Conservation (phyloP, 2,797 vertebrate genomes). For the Enteromius paludinosus region DNA sequence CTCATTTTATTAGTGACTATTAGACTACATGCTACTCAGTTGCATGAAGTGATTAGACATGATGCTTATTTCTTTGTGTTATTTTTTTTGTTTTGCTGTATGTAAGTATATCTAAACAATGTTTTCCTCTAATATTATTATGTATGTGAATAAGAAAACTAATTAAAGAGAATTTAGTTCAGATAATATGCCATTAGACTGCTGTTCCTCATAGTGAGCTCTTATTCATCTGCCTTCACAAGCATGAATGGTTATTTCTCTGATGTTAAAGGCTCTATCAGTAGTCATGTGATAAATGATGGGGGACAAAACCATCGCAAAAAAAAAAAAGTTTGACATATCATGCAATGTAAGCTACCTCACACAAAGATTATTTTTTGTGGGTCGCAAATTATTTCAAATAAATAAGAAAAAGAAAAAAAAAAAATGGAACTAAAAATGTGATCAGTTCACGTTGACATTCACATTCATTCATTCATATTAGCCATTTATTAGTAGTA, state of each 20-base stretch:
- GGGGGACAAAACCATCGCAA: not conserved
- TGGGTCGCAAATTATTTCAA: not conserved
- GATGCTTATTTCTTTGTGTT: not conserved
- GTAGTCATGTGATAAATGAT: not conserved
- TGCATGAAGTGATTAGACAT: not conserved
- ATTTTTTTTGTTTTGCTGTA: not conserved
- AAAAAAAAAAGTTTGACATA: not conserved
- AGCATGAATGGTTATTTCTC: not conserved
- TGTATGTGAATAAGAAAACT: not conserved
- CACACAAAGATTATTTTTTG: not conserved
- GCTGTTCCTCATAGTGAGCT: not conserved
- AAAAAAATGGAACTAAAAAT: not conserved
- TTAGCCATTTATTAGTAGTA: too few species aligned
- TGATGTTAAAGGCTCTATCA: not conserved
- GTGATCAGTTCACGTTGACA: not conserved
- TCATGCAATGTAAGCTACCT: not conserved
- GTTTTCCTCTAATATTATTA: not conserved
- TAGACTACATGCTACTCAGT: not conserved
- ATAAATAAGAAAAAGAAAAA: not conserved
- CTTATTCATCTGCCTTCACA: not conserved
- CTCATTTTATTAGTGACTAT: slow-evolving; percentile 9
- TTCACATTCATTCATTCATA: not conserved
- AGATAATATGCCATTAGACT: not conserved
- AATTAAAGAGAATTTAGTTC: not conserved
- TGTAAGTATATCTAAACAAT: not conserved